Evolutionary conservation across 2,888 invertebrate genomes (phyloP).

Genomic region (Clitarchus hookeri): DNA sequence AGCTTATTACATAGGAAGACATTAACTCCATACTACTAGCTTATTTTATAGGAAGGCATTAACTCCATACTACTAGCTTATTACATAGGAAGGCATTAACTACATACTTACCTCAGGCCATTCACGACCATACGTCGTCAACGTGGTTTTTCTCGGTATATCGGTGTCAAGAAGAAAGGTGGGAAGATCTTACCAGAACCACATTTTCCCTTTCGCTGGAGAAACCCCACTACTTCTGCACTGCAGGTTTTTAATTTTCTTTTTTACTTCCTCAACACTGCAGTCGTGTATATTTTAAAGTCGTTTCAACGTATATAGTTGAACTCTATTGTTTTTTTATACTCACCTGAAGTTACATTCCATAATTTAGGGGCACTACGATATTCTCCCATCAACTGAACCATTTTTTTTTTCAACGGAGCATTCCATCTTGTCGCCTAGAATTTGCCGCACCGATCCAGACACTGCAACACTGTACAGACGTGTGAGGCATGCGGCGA

Average conservation of each 20-base stretch:
- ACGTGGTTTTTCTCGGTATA: neutral
- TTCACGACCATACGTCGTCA: too few species aligned
- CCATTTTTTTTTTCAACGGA: neutral
- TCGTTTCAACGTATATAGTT: neutral
- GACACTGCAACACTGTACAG: neutral
- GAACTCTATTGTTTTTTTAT: conserved; percentile 2
- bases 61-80: too few species aligned
- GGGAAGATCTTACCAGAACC: neutral
- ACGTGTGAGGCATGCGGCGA: too few species aligned
- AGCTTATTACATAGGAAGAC: too few species aligned
- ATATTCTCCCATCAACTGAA: neutral
- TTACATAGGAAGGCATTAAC: too few species aligned
- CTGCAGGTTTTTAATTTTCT: neutral
- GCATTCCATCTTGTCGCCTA: conserved; percentile 12
- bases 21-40: too few species aligned
- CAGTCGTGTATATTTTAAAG: neutral
- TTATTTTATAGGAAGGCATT: too few species aligned
- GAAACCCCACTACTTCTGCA: neutral
- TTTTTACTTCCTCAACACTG: conserved; percentile 21
- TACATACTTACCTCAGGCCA: too few species aligned
- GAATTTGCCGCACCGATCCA: conserved; percentile 11
- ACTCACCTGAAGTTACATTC: neutral
- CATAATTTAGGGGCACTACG: conserved; percentile 15
- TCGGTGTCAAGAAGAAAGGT: neutral
- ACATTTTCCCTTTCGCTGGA: too few species aligned